phyloP scores from a whole-genome alignment of 2,888 invertebrate species.

The Eupithecia subfuscata region DNA sequence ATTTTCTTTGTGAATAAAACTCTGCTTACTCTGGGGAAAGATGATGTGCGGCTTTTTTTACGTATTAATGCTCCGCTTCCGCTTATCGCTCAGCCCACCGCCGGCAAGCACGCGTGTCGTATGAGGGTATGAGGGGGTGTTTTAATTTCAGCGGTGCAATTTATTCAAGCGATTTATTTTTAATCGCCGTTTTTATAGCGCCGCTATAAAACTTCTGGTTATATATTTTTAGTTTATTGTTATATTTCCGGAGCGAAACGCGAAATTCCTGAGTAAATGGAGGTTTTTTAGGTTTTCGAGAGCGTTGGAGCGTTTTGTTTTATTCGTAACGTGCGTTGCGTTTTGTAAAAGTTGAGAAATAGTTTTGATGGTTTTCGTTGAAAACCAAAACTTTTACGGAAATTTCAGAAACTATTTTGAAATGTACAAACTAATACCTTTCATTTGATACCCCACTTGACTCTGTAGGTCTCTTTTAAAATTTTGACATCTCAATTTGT shows the following conservation, averaged over 20 bases:
- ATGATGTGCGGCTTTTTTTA: not conserved
- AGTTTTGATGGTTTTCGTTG: not conserved
- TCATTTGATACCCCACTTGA: too few relatives aligned
- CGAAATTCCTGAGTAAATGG: conserved; percentile 21
- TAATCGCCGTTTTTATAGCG: conserved; percentile 83
- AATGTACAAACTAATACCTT: too few relatives aligned
- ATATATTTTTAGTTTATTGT: conserved; percentile 58
- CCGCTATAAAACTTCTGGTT: conserved; percentile 78
- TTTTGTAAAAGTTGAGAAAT: not conserved
- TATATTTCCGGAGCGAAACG: conserved; percentile 33
- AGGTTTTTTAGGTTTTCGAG: conserved; percentile 10
- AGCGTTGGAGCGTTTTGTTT: not conserved
- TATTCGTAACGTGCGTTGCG: not conserved
- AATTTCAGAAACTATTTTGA: too few relatives aligned
- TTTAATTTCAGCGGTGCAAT: conserved; percentile 84
- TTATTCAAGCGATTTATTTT: conserved; percentile 85
- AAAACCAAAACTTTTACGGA: not conserved
- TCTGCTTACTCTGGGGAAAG: not conserved
- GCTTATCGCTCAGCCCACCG: conserved; percentile 45
- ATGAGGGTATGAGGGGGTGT: conserved; percentile 80
- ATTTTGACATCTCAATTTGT: too few relatives aligned
- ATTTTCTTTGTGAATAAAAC: not conserved
- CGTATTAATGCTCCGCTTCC: conserved; percentile 45
- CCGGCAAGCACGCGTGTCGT: conserved; percentile 73
- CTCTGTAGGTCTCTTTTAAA: too few relatives aligned